Conservation (phyloP, 2,888 invertebrate genomes). For the Stenotaenia linearis region DNA sequence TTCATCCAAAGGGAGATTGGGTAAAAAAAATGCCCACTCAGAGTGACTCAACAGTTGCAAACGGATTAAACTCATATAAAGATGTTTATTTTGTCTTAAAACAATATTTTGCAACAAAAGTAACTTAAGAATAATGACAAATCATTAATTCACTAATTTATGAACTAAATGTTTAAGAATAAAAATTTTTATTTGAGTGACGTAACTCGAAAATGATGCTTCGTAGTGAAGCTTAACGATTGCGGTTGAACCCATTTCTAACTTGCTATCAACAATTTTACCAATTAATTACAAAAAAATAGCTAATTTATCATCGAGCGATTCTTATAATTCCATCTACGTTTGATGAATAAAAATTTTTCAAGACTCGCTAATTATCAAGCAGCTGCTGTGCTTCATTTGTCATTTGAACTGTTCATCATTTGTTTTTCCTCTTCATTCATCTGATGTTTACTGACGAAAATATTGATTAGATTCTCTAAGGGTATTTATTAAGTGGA, state of each 20-base stretch:
- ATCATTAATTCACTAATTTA: not conserved
- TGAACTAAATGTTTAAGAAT: not conserved
- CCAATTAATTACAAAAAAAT: too few relatives aligned
- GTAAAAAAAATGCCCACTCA: not conserved
- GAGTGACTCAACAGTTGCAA: not conserved
- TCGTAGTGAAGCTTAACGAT: too few relatives aligned
- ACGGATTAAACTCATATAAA: not conserved
- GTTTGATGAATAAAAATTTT: not conserved
- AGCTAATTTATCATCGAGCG: too few relatives aligned
- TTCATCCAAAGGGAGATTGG: not conserved
- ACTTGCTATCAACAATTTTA: too few relatives aligned
- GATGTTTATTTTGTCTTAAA: not conserved
- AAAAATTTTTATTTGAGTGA: not conserved
- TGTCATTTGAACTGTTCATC: not conserved
- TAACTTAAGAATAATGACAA: not conserved
- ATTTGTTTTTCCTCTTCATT: not conserved
- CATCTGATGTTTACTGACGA: not conserved
- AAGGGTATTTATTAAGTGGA: not conserved
- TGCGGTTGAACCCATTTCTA: too few relatives aligned
- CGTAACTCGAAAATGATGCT: too few relatives aligned
- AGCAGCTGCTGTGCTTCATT: not conserved
- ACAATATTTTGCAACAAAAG: not conserved
- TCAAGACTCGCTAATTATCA: not conserved
- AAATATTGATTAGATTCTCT: constrained; percentile 4
- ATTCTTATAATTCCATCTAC: too few relatives aligned